A percentile compares a stretch with the other conserved stretches of the same genome.
phyloP scores from a whole-genome alignment of 2,888 invertebrate species.

The Drosophila cracens region DNA sequence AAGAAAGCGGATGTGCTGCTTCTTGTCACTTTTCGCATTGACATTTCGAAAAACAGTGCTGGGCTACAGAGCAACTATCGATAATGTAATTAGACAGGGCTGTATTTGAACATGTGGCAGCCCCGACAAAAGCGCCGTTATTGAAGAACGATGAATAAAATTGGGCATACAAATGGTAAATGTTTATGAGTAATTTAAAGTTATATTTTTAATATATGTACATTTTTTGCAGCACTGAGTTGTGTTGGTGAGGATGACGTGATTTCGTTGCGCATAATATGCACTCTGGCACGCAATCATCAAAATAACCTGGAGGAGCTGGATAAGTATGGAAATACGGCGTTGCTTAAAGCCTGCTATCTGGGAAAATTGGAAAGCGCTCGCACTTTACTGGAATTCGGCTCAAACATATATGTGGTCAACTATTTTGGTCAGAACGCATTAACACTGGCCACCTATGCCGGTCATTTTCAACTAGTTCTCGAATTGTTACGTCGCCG shows the following conservation, averaged over 20 bases:
- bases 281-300: conserved; percentile 52
- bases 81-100: conserved; percentile 11
- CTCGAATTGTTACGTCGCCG: conserved; percentile 73
- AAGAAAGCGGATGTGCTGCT: conserved; percentile 75
- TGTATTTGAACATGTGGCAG: neutral
- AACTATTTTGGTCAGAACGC: conserved; percentile 84
- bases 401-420: conserved; percentile 77
- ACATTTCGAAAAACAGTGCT: conserved; percentile 57
- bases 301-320: conserved; percentile 70
- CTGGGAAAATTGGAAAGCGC: conserved; percentile 75
- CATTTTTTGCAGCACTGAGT: conserved; percentile 57
- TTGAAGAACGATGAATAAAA: conserved; percentile 23
- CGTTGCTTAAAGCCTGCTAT: conserved; percentile 82
- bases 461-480: conserved; percentile 71
- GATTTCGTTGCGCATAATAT: conserved; percentile 67
- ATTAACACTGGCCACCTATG: conserved; percentile 81
- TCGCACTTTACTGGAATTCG: conserved; percentile 65
- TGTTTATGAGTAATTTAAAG: neutral
- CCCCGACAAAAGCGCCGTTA: conserved; percentile 54
- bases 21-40: conserved; percentile 43
- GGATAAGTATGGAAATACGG: conserved; percentile 83
- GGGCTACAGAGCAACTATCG: conserved; percentile 18
- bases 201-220: too few relatives aligned
- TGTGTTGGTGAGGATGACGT: conserved; percentile 72
- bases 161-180: conserved; percentile 55